Percentiles rank a stretch among this genome's conserved stretches.
Evolutionary conservation across 1,140 invertebrate species (phyloP).

Genomic region (Atta colombica): DNA sequence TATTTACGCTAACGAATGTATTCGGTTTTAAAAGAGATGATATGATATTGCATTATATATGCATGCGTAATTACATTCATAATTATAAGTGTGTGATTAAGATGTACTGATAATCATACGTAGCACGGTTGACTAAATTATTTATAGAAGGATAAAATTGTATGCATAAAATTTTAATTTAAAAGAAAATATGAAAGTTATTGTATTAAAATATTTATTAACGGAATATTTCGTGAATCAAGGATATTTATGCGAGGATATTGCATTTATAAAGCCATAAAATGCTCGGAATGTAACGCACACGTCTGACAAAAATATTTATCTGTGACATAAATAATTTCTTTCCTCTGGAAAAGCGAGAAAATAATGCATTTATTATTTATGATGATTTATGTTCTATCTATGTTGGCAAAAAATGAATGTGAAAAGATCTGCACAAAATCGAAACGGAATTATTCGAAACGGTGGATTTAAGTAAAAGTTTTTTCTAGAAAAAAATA

Average conservation of each 20-base stretch:
- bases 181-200: constrained; percentile 2
- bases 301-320: background rate
- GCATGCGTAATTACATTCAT: background rate
- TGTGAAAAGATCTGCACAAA: background rate
- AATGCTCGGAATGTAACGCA: background rate
- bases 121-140: background rate
- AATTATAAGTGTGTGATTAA: constrained; percentile 1
- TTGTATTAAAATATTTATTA: background rate
- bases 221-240: constrained; percentile 16
- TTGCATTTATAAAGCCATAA: background rate
- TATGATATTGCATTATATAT: too few relatives aligned
- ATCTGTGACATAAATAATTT: background rate
- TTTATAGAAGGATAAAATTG: constrained; percentile 16
- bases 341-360: background rate
- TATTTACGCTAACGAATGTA: too few relatives aligned
- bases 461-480: background rate
- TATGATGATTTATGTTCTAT: background rate
- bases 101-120: background rate
- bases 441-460: background rate
- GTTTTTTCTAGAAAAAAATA: background rate
- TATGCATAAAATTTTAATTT: background rate
- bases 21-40: too few relatives aligned
- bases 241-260: background rate
- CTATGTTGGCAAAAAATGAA: background rate
- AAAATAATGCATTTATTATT: background rate